phyloP scores from a whole-genome alignment of 2,797 vertebrate species.

The Poliocrania exsul region DNA sequence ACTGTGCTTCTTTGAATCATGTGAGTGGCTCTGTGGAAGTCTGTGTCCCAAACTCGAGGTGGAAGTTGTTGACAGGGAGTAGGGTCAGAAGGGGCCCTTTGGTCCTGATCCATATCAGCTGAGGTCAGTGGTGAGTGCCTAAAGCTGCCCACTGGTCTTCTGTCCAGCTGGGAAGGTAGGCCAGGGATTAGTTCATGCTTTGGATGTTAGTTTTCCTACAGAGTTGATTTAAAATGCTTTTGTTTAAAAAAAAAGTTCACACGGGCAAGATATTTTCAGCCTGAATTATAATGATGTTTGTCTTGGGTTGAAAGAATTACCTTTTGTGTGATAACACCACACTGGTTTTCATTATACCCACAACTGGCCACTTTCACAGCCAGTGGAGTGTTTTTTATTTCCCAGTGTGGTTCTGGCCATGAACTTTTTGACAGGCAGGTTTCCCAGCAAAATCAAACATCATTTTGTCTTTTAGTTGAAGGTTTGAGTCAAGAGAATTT shows the following conservation, averaged over 20 bases:
- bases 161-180: background rate
- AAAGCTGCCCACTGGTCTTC: background rate
- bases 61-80: background rate
- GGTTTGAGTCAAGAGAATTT: background rate
- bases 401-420: background rate
- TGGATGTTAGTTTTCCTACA: background rate
- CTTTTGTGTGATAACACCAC: slow-evolving; percentile 13
- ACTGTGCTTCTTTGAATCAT: background rate
- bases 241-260: background rate
- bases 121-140: background rate
- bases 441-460: background rate
- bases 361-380: background rate
- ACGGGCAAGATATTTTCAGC: background rate
- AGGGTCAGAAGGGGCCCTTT: background rate
- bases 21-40: background rate
- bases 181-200: background rate
- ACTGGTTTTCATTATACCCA: background rate
- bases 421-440: background rate
- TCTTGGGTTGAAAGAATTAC: slow-evolving; percentile 41
- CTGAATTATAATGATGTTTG: slow-evolving; percentile 9
- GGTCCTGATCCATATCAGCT: slow-evolving; percentile 23
- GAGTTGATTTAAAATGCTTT: background rate
- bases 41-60: background rate
- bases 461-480: background rate
- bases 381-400: background rate